Conservation (phyloP, 2,113 vertebrate species). For the Ailurus styani region DNA sequence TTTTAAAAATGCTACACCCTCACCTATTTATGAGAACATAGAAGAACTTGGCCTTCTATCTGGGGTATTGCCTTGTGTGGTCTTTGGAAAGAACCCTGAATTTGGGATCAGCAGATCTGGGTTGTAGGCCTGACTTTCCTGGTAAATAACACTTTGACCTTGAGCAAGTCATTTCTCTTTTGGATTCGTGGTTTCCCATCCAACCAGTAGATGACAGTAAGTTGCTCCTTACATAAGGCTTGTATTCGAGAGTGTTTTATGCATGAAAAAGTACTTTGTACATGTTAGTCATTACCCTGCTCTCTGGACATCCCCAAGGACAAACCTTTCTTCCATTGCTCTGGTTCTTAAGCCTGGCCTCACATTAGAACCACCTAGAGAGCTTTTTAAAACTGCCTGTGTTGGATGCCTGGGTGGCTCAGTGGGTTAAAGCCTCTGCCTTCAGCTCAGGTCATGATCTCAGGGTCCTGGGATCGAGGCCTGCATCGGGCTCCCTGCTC, state of each 20-base stretch:
- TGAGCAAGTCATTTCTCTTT: background rate
- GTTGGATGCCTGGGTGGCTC: too few relatives aligned
- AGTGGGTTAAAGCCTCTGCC: too few relatives aligned
- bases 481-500: too few relatives aligned
- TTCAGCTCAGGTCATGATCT: too few relatives aligned
- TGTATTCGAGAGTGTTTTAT: background rate
- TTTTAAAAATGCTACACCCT: background rate
- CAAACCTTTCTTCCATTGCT: background rate
- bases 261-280: background rate
- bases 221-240: background rate
- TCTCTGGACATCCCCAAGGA: background rate
- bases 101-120: background rate
- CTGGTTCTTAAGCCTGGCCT: background rate
- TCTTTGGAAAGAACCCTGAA: background rate
- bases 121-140: background rate
- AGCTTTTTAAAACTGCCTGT: background rate
- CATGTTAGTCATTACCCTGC: background rate
- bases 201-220: background rate
- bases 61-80: rapidly evolving
- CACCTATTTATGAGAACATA: background rate
- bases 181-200: background rate
- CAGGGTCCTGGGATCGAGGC: too few relatives aligned
- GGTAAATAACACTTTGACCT: background rate
- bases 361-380: background rate
- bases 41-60: background rate